A percentile compares a stretch with the other conserved stretches of the same genome.
Conservation (phyloP, 2,888 invertebrate species). For the Cinara cedri region DNA sequence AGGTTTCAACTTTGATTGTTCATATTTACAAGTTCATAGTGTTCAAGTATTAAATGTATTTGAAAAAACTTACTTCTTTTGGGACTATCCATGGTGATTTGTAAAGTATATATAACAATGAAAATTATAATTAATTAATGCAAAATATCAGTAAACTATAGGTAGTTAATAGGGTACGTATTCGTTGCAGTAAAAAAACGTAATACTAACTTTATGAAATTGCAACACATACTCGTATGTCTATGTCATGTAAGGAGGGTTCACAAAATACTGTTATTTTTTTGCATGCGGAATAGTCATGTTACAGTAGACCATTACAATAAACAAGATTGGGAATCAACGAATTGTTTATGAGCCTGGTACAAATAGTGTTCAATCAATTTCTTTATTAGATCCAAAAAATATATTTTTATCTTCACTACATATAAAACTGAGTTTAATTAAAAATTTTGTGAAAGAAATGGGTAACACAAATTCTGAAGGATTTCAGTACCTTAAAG, state of each 20-base stretch:
- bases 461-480: slow-evolving; percentile 37
- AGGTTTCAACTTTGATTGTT: no score
- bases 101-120: no score
- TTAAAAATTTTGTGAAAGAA: slow-evolving; percentile 60
- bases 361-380: slow-evolving; percentile 5
- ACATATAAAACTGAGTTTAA: slow-evolving; percentile 61
- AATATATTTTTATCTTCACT: slow-evolving; percentile 35
- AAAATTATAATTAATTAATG: no score
- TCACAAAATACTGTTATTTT: slow-evolving; percentile 4
- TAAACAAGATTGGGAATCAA: slow-evolving; percentile 4
- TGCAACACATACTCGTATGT: no score
- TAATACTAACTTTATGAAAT: no score
- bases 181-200: no score
- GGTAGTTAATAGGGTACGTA: no score
- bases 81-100: no score
- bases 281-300: neutral
- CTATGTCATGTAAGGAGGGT: neutral
- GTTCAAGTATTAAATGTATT: no score
- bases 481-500: slow-evolving; percentile 58
- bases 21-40: no score
- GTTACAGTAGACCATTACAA: neutral
- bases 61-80: no score
- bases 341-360: slow-evolving; percentile 5
- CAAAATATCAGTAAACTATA: no score
- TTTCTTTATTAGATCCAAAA: slow-evolving; percentile 1